Evolutionary conservation across 2,888 invertebrate genomes (phyloP), one percentile per base, ranked within the genome.

Genomic region (Onthophagus sagittarius): DNA sequence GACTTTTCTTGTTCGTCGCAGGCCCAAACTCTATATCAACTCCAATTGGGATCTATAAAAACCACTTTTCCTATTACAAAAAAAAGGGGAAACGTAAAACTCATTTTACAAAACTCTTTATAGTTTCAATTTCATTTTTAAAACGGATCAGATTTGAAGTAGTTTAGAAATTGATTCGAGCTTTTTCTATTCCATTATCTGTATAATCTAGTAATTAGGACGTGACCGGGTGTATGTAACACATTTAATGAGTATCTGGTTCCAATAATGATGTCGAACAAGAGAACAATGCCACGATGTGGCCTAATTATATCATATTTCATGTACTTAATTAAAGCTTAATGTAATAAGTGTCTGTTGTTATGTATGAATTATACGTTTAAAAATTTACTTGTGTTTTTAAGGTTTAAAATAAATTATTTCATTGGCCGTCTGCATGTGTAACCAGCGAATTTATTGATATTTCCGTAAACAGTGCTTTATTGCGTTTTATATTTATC

Each of bases 1-100:
- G 31, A 31, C 15, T 23, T 67, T 67, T 32, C 67, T 32, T 31
- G 67, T 67, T 53, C 23, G 67, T n/a, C 67, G 67, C 15, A 67
- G 32, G 31, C 67, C 67, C 7, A 32, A 32, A 67, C 67, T 32
- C 31, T 53, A 53, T 53, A 53, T 53, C 39, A 53, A 11, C 39
- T 53, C 39, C 9, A 53, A 53, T 53, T 53, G 39, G 11, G 11
- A 9, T 53, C 11, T 53, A 11, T 53, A 53, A 53, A 53, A 53
- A 53, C 11, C 39, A 53, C 39, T 53, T 53, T 53, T 53, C 39
- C 39, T 53, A 53, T 53, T 53, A 53, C 39, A 53, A 53, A 53
- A 33, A 7, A 53, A 53, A 23, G 23, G 23, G 23, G 23, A 23
- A 23, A 23, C 23, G 23, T 23, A 23, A 23, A 23, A 23, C 23